Conservation (phyloP, 2,888 invertebrate species). For the Coremacera marginata region DNA sequence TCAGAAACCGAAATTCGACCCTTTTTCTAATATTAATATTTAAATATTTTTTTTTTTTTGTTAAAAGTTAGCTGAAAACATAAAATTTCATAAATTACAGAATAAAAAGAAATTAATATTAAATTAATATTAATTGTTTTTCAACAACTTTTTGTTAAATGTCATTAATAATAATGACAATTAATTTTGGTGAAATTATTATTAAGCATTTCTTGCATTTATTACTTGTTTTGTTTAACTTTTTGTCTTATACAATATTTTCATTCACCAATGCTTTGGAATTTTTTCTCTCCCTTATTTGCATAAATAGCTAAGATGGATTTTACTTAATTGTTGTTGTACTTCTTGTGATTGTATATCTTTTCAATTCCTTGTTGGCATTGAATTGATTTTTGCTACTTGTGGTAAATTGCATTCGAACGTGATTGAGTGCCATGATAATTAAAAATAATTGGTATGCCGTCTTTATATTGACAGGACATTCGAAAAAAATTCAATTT, state of each 20-base stretch:
- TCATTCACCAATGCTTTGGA: constrained; percentile 2
- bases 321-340: background rate
- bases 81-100: too few species aligned
- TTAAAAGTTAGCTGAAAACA: too few species aligned
- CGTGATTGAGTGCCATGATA: constrained; percentile 48
- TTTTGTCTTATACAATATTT: constrained; percentile 18
- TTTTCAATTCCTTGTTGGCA: background rate
- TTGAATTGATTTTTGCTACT: constrained; percentile 30
- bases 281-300: background rate
- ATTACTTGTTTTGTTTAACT: constrained; percentile 38
- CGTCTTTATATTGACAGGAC: constrained; percentile 24
- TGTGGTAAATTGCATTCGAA: constrained; percentile 50
- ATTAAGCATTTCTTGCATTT: background rate
- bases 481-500: background rate
- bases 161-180: constrained; percentile 44
- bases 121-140: too few species aligned
- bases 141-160: too few species aligned
- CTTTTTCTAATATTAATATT: too few species aligned
- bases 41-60: too few species aligned
- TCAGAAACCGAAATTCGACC: too few species aligned
- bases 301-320: too few species aligned
- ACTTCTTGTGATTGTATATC: background rate
- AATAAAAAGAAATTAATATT: too few species aligned
- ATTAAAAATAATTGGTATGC: constrained; percentile 53
- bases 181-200: constrained; percentile 41